Base-by-base conservation (phyloP, 2,888 invertebrate species). In the Argynnis bischoffii region DNA sequence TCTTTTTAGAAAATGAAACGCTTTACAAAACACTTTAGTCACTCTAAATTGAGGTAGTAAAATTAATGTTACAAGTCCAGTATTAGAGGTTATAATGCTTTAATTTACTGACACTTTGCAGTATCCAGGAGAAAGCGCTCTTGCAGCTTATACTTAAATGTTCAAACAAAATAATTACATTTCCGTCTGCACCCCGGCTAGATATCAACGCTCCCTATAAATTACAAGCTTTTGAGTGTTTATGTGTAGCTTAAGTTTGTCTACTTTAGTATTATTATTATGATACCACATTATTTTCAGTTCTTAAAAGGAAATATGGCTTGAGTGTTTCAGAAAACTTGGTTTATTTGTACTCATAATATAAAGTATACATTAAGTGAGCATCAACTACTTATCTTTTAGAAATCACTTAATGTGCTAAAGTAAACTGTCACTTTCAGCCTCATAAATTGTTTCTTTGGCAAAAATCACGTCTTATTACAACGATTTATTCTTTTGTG, bases 191-290 rank as follows among this genome's bases (percentile, higher is more conserved):
- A 80, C 83, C 78, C 77, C 74, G 74, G 73, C 76, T 79, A 81
- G 79, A 82, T 84, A 84, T 83, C 84, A 85, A 85, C 84, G 81
- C 73, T 69, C 16, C 75, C 76, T 76, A 85, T 86, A 84, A 84
- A 85, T 86, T 77, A 77, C 77, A 63, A 74, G 80, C 81, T 83
- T 83, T 81, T 80, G 79, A 82, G 76, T 77, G 81, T 81, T 83
- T 79, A 77, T 79, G 78, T 83, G 81, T 77, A 78, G 81, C 80
- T 85, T 82, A 78, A 79, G 77, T 79, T 78, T 21, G 11, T 46
- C n/a, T 50, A 18, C 35, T 51, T 51, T 51, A 18, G 77, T 79
- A 78, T 75, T 74, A 74, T 75, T 76, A 75, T 77, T 74, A 71
- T 74, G 77, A 75, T 72, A 74, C 76, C 73, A 74, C 35, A 41